Evolutionary conservation across 2,888 invertebrate genomes (phyloP), one percentile per base, ranked within the genome.

Genomic region (Dasysyrphus tricinctus): DNA sequence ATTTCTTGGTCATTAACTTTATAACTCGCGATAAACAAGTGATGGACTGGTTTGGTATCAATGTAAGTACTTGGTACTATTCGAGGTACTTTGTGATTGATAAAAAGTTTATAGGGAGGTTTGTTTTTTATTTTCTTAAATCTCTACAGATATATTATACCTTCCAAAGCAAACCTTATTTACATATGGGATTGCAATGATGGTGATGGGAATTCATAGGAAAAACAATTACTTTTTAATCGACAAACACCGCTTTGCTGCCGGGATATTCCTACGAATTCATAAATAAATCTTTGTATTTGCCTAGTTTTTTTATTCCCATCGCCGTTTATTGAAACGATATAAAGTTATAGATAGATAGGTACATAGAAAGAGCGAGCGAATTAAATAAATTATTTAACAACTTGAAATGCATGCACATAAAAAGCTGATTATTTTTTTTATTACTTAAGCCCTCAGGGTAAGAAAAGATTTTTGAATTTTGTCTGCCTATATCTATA

Each of bases 1-100:
- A 76, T 84, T 80, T 76, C 80, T 54, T 83, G 78, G 74, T 79
- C 79, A 73, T 74, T 82, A 82, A 73, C 78, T 82, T 77, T 78
- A 65, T 72, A 67, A 54, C 73, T 73, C 73, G 47, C 69, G 14
- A 54, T 8, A n/a, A 7, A 54, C 29, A 8, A 32, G 54, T n/a
- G 29, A 29, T 54, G 29, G 29, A 29, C 29, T 32, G 8, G 12
- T 54, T 32, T 54, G 8, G 14, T 54, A 14, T 12, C 11, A 29
- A 29, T 24, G 7, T 29, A 54, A n/a, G 32, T 56, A 9, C n/a
- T 29, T 24, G 24, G 24, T 24, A 39, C 11, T 39, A 12, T 11
- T 39, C 4, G 24, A 24, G 24, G 24, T 29, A 8, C 19, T 16
- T 9, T 49, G 49, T 49, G 11, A 49, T 49, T 49, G 19, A 49